Conservation (phyloP, 92 coral and sea anemone genomes). For the Bergia puertoricense region DNA sequence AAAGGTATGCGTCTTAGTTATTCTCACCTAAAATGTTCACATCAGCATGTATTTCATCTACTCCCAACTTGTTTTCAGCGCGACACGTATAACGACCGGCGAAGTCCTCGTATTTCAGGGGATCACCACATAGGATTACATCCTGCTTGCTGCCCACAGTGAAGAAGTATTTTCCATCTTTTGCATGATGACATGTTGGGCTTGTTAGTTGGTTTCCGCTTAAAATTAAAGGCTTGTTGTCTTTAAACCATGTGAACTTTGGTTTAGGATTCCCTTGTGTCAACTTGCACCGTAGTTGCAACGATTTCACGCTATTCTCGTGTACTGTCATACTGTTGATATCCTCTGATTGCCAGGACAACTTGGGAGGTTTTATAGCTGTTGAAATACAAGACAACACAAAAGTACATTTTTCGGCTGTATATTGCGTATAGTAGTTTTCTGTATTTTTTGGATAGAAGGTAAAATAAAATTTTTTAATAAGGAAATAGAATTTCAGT, state of each 20-base stretch:
- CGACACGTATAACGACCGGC: conserved; percentile 35
- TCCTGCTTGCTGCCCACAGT: conserved; percentile 27
- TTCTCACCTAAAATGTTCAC: conserved; percentile 26
- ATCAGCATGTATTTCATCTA: conserved; percentile 22
- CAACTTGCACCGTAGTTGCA: conserved; percentile 1
- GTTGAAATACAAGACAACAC: background rate
- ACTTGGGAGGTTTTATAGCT: conserved; percentile 30
- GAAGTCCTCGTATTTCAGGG: conserved; percentile 13
- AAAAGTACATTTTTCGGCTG: background rate
- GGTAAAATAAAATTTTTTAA: no score
- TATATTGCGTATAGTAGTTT: background rate
- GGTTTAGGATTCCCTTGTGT: conserved; percentile 28
- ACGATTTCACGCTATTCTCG: background rate
- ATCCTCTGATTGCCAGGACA: conserved; percentile 16
- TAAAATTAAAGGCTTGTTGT: background rate
- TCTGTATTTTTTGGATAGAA: background rate
- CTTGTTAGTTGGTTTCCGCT: background rate
- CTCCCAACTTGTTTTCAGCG: conserved; percentile 27
- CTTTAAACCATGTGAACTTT: conserved; percentile 23
- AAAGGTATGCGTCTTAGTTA: background rate
- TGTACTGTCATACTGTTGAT: background rate
- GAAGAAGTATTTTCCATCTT: conserved; percentile 20
- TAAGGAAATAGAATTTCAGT: no score
- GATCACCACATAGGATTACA: conserved; percentile 25
- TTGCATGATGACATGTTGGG: conserved; percentile 8